Percentiles rank a stretch among this genome's conserved stretches.
Evolutionary conservation across 2,888 invertebrate genomes (phyloP).

Genomic region (Zygogramma bicolorata): DNA sequence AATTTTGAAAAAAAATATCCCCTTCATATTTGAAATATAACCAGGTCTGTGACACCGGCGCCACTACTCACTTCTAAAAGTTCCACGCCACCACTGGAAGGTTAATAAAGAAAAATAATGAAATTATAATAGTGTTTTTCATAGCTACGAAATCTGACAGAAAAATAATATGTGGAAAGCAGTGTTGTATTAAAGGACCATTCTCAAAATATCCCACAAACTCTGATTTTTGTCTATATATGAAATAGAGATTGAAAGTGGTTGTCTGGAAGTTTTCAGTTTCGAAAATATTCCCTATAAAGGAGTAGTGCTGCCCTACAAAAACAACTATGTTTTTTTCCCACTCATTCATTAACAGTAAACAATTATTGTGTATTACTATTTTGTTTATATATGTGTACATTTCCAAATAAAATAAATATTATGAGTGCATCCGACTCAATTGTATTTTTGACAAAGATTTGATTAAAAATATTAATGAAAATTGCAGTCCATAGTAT

Average conservation of each 20-base stretch:
- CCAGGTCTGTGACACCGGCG: too few relatives aligned
- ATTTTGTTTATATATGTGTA: not conserved
- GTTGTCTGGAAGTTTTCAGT: conserved; percentile 18
- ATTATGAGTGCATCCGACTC: conserved; percentile 8
- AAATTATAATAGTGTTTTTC: conserved; percentile 18
- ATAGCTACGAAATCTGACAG: conserved; percentile 2
- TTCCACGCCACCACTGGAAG: too few relatives aligned
- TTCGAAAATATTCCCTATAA: conserved; percentile 14
- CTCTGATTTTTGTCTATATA: conserved; percentile 19
- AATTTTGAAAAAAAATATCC: too few relatives aligned
- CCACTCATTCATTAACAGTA: conserved; percentile 10
- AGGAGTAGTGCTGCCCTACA: conserved; percentile 18
- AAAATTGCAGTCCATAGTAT: conserved; percentile 3
- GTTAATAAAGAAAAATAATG: not conserved
- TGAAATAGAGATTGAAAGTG: conserved; percentile 21
- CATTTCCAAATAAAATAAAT: conserved; percentile 8
- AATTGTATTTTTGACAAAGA: conserved; percentile 11
- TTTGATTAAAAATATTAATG: not conserved
- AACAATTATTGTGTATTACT: not conserved
- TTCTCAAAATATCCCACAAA: conserved; percentile 20
- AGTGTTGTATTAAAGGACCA: conserved; percentile 14
- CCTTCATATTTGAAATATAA: too few relatives aligned
- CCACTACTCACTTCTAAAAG: too few relatives aligned
- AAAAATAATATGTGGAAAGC: conserved; percentile 15
- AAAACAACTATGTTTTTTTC: conserved; percentile 1